Evolutionary conservation across 2,113 vertebrate species (phyloP), one percentile per base, ranked within the genome.

Genomic region (Chaetodon trifascialis): DNA sequence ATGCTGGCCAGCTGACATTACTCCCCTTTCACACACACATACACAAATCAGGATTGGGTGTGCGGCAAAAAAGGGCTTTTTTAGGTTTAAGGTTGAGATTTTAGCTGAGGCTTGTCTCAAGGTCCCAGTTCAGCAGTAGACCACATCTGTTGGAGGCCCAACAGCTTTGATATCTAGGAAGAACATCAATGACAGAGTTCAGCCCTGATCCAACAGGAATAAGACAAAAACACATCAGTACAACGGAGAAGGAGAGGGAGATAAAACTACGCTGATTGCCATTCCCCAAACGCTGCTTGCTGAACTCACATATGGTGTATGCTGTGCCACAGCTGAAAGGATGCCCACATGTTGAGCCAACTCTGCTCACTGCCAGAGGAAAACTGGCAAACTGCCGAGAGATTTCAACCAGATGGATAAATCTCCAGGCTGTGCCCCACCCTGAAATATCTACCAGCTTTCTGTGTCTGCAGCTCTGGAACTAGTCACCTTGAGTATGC

Each of bases 371-470:
- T 47, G 87, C 84, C 77, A 71, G 75, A 79, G 74, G 73, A 87
- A 79, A 85, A 72, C 62, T 77, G 87, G 81, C 64, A 30, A 80
- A 72, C 82, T 21, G 69, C 84, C 66, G 14, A 80, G 66, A 90
- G 79, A 93, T 88, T 75, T 89, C 47, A 85, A 90, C 71, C 89
- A 93, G 81, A 93, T 86, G 69, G 77, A 76, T 71, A 79, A 44
- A 86, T 21, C 38, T 77, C 38, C 76, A 64, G 49, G 10, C 11
- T 42, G 34, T 30, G 59, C 63, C 73, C 79, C 78, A 77, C 80
- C 88, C 78, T 63, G 76, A 83, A 88, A 86, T 63, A 86, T 70
- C 59, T 19, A 78, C 67, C 58, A 54, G 63, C 73, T 66, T 42
- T 84, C 56, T 72, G 60, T 38, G 47, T 65, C 30, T 73, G 67